These are phyloP conservation scores for Edolisoma coerulescens DNA, from an alignment of 2,113 vertebrate genomes.

Conservation along the genomic window DNA sequence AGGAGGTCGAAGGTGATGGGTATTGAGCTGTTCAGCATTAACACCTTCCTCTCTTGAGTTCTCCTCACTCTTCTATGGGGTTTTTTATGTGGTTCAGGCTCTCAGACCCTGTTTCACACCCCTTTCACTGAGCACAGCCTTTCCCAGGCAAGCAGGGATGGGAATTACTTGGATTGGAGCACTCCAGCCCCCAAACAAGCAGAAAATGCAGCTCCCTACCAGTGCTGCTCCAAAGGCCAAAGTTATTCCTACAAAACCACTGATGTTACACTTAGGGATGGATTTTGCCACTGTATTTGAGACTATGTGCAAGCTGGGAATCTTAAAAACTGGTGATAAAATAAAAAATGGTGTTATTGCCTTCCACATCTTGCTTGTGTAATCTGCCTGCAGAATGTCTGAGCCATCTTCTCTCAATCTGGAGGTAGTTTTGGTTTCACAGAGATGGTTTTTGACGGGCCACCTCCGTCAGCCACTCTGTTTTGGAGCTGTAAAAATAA, in stretches of 20 bases:
- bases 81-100: neutral
- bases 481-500: slow-evolving; percentile 25
- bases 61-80: neutral
- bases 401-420: neutral
- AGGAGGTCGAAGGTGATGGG: neutral
- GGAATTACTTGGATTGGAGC: neutral
- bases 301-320: neutral
- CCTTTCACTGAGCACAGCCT: neutral
- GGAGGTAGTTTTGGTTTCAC: slow-evolving; percentile 12
- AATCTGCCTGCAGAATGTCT: neutral
- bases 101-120: neutral
- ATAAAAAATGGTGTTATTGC: neutral
- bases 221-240: neutral
- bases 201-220: neutral
- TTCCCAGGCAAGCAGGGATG: neutral
- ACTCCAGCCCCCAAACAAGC: neutral
- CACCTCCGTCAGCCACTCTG: neutral
- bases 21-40: neutral
- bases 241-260: neutral
- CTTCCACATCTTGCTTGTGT: neutral
- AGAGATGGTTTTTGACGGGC: neutral
- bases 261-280: neutral
- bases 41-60: neutral
- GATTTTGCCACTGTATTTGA: neutral
- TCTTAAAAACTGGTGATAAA: neutral